Conservation (phyloP, 2,888 invertebrate genomes). For the Drosophila quinaria region DNA sequence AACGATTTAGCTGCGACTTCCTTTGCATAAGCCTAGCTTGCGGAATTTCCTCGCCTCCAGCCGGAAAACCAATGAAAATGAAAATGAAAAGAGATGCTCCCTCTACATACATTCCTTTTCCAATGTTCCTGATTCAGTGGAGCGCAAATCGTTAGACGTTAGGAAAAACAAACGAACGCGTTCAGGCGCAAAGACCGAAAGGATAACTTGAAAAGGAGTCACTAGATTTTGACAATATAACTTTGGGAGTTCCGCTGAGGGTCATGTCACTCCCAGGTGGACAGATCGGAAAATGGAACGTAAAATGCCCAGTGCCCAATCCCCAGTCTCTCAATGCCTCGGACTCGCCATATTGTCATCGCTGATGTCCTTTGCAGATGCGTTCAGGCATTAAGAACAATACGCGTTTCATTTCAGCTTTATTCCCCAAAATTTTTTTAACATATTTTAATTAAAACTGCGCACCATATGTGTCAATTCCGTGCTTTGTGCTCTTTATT, state of each 20-base stretch:
- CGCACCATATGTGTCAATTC: neutral
- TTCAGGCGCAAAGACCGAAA: conserved; percentile 52
- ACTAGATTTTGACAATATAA: conserved; percentile 13
- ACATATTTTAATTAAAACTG: conserved; percentile 42
- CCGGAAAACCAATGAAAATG: conserved; percentile 45
- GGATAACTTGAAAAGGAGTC: conserved; percentile 28
- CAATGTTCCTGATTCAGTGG: conserved; percentile 51
- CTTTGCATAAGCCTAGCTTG: conserved; percentile 61
- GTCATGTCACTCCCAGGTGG: conserved; percentile 6
- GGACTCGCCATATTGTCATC: neutral
- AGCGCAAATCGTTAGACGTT: conserved; percentile 61
- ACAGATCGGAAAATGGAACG: conserved; percentile 31
- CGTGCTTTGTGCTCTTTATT: conserved; percentile 4
- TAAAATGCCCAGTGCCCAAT: conserved; percentile 6
- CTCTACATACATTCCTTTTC: conserved; percentile 16
- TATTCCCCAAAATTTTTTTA: conserved; percentile 26
- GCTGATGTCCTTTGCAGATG: conserved; percentile 13
- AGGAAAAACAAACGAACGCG: conserved; percentile 44
- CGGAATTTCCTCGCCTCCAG: conserved; percentile 48
- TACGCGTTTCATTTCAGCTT: conserved; percentile 10
- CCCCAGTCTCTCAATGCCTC: neutral
- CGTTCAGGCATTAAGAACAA: conserved; percentile 30
- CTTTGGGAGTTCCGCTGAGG: neutral
- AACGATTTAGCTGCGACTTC: conserved; percentile 41
- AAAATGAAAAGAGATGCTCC: conserved; percentile 27